Evolutionary conservation across 2,113 vertebrate genomes (phyloP).

Genomic region (Ia io): DNA sequence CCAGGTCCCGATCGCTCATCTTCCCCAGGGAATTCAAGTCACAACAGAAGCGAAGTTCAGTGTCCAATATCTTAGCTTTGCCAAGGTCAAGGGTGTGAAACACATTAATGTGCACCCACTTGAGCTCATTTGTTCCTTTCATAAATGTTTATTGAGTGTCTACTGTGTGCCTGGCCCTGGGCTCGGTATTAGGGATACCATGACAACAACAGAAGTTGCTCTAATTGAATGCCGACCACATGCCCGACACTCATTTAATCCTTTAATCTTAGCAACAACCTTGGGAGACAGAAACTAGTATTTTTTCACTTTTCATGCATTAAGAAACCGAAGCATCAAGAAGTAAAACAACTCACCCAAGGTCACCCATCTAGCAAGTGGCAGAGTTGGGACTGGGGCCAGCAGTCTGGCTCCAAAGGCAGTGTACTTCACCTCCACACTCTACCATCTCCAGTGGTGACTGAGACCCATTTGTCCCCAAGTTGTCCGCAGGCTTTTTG

Average conservation of each 20-base stretch:
- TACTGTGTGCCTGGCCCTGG: background rate
- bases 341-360: background rate
- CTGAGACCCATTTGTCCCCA: background rate
- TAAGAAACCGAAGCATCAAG: background rate
- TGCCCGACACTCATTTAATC: background rate
- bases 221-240: background rate
- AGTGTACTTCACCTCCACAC: rapidly evolving
- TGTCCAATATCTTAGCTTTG: background rate
- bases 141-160: background rate
- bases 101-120: background rate
- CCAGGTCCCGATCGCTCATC: conserved; percentile 3
- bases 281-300: background rate
- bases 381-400: background rate
- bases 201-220: background rate
- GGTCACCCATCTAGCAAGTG: background rate
- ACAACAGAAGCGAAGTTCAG: background rate
- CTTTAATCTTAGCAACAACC: background rate
- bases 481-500: background rate
- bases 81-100: conserved; percentile 14
- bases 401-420: background rate
- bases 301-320: background rate
- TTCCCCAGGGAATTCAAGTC: conserved; percentile 5
- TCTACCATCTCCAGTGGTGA: background rate
- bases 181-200: background rate
- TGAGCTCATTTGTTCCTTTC: background rate